These are phyloP conservation scores for Protophormia terraenovae DNA, from an alignment of 2,888 invertebrate species.

Conservation along the genomic window DNA sequence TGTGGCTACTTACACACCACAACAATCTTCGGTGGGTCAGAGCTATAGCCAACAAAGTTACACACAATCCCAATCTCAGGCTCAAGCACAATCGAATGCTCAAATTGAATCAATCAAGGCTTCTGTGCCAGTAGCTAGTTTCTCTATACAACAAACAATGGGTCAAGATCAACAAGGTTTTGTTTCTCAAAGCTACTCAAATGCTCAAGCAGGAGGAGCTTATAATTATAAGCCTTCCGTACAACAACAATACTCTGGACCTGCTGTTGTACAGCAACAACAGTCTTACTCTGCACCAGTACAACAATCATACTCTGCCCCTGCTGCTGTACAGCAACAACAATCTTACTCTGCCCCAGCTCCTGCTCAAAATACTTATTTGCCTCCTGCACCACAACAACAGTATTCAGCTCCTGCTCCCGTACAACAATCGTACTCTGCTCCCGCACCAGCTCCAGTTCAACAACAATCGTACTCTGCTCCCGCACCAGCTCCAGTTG, in stretches of 20 bases:
- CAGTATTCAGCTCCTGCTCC: constrained; percentile 25
- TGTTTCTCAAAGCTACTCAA: constrained; percentile 6
- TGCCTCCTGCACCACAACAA: constrained; percentile 30
- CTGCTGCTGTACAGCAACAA: constrained; percentile 13
- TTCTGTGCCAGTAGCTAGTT: constrained; percentile 74
- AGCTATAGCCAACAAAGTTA: constrained; percentile 23
- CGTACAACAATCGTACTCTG: neutral
- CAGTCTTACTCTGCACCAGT: constrained; percentile 50
- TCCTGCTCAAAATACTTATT: constrained; percentile 15
- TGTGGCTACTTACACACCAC: constrained; percentile 41
- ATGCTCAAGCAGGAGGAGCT: constrained; percentile 14
- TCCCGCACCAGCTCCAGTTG: neutral
- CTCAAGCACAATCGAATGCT: no score
- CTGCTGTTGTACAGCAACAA: constrained; percentile 21
- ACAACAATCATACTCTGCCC: constrained; percentile 50
- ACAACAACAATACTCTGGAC: constrained; percentile 32
- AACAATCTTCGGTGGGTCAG: neutral
- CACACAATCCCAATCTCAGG: constrained; percentile 45
- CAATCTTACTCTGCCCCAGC: constrained; percentile 35
- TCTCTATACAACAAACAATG: constrained; percentile 68
- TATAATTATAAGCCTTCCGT: constrained; percentile 45
- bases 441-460: constrained; percentile 36
- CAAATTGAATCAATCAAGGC: constrained; percentile 73
- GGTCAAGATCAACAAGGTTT: neutral
- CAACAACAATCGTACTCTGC: constrained; percentile 33